phyloP scores from a whole-genome alignment of 1,140 invertebrate genomes.

The Apis florea region DNA sequence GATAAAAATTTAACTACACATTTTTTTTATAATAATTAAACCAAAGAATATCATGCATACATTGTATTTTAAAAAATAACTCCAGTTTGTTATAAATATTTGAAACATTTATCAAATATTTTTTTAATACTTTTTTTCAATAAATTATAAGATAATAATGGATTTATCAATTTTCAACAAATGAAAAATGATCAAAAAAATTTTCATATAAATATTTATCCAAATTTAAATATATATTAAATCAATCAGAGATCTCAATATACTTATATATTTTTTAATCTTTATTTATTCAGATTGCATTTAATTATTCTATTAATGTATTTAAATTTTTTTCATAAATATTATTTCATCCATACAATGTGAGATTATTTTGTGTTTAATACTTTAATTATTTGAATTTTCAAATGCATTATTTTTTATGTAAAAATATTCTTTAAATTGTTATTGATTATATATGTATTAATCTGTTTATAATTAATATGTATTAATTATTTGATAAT shows the following conservation, averaged over 20 bases:
- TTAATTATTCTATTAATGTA: constrained; percentile 45
- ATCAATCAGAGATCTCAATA: constrained; percentile 60
- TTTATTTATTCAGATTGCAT: constrained; percentile 60
- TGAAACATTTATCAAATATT: constrained; percentile 18
- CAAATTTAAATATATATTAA: constrained; percentile 34
- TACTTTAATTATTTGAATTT: constrained; percentile 8
- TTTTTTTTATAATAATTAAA: constrained; percentile 47
- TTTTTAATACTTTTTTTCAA: constrained; percentile 31
- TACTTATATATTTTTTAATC: constrained; percentile 53
- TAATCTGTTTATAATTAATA: constrained; percentile 17
- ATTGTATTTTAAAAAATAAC: constrained; percentile 26
- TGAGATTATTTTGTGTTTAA: constrained; percentile 2
- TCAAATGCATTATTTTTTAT: constrained; percentile 22
- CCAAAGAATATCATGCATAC: constrained; percentile 54
- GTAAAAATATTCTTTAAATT: constrained; percentile 14
- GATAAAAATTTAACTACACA: constrained; percentile 41
- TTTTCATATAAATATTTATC: constrained; percentile 28
- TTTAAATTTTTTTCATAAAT: constrained; percentile 42
- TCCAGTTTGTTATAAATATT: constrained; percentile 30
- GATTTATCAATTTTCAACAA: not conserved
- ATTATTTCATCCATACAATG: constrained; percentile 16
- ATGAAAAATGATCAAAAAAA: not conserved
- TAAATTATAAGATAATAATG: constrained; percentile 14
- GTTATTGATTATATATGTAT: constrained; percentile 26
- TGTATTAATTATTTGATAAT: constrained; percentile 2